A percentile compares a stretch with the other conserved stretches of the same genome.
These are phyloP conservation scores for Heterochromis multidens DNA, from an alignment of 2,113 vertebrate species.

Conservation along the genomic window DNA sequence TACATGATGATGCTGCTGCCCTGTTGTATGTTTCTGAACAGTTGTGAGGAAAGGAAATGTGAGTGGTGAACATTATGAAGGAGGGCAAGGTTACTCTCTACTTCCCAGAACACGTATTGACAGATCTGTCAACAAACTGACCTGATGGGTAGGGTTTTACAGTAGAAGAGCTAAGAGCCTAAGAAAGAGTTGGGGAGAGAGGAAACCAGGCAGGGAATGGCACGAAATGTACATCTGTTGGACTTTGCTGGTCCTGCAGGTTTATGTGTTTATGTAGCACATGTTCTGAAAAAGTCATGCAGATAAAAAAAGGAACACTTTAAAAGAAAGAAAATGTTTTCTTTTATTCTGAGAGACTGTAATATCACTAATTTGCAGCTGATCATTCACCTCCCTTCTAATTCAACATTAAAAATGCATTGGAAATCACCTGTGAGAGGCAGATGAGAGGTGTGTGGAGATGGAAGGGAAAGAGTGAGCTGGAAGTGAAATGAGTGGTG, in stretches of 20 bases:
- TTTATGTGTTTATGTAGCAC: not conserved
- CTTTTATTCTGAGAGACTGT: conserved; percentile 3
- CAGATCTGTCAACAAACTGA: conserved; percentile 57
- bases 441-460: conserved; percentile 15
- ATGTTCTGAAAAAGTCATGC: not conserved
- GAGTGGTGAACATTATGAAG: conserved; percentile 6
- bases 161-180: conserved; percentile 35
- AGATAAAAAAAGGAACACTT: not conserved
- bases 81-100: conserved; percentile 34
- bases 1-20: not conserved
- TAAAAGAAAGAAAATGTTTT: not conserved
- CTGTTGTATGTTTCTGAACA: not conserved
- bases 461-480: conserved; percentile 12
- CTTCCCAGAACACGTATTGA: conserved; percentile 45
- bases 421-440: conserved; percentile 34
- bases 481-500: conserved; percentile 8
- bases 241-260: not conserved
- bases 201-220: conserved; percentile 1
- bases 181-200: not conserved
- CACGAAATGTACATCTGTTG: conserved; percentile 47
- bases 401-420: conserved; percentile 54
- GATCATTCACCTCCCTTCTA: conserved; percentile 8
- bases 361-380: conserved; percentile 4
- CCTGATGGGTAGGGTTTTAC: conserved; percentile 39
- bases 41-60: conserved; percentile 7